Evolutionary conservation across 2,797 vertebrate genomes (phyloP), one percentile per base, ranked within the genome.

Genomic region (Sorex maritimensis): DNA sequence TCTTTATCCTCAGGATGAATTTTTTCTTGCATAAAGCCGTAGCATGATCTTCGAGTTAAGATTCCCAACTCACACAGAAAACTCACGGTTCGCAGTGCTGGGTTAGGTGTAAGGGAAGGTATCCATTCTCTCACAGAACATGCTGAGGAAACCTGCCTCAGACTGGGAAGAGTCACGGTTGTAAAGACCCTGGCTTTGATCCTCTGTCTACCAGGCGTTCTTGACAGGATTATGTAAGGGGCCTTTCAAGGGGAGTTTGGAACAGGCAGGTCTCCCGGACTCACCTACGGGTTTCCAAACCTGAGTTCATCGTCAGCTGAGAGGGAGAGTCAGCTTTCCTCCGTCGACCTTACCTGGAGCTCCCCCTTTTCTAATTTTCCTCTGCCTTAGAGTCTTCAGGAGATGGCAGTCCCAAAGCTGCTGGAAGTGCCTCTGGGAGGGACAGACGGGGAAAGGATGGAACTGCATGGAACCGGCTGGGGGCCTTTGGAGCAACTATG

Each of bases 1-100:
- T 69, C 58, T 95, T 94, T 95, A 65, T 46, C 41, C 28, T 94
- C 80, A 73, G 91, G 93, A 90, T 85, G 95, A 95, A 95, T 91
- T 83, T 19, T 38, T 90, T 96, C 84, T 90, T 85, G 71, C 88
- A 88, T 93, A 90, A 86, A 75, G 10, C 7, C 7, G 63, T 82
- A 87, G 28, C 17, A 73, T 92, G 84, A 82, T 89, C 67, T 91
- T 91, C 77, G 81, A 93, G 81, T 93, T 96, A 88, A 92, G 88
- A 88, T 89, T 80, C 41, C 58, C 93, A 49, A 83, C 86, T 49
- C 81, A 82, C 24, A 79, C 79, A 89, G 75, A n/a, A 95, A 92
- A 94, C 49, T 52, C 49, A 52, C 78, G 0, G 0, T 90, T 91
- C 69, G 15, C 34, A 90, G 79, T 15, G 8, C 28, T 46, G 26